Evolutionary conservation across 2,888 invertebrate species (phyloP).

Genomic region (Eilema depressum): DNA sequence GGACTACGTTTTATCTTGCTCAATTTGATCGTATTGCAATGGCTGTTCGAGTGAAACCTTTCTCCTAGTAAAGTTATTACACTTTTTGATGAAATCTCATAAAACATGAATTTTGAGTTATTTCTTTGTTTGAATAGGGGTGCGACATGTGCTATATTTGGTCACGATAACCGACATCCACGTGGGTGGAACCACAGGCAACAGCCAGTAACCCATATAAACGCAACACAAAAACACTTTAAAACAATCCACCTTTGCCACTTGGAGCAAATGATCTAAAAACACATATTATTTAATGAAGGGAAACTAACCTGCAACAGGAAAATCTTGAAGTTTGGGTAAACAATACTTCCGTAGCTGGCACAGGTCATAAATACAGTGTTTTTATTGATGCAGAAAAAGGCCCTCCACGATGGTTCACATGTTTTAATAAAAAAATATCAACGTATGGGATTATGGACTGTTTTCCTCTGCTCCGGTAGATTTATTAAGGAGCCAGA

Average conservation of each 20-base stretch:
- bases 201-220: too few relatives aligned
- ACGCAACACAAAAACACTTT: not conserved
- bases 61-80: too few relatives aligned
- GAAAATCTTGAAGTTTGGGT: conserved; percentile 21
- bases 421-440: conserved; percentile 36
- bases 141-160: too few relatives aligned
- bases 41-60: too few relatives aligned
- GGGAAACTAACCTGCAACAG: conserved; percentile 26
- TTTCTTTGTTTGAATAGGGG: too few relatives aligned
- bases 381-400: conserved; percentile 42
- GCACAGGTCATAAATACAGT: conserved; percentile 39
- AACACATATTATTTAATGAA: conserved; percentile 37
- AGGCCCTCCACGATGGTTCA: conserved; percentile 30
- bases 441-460: conserved; percentile 21
- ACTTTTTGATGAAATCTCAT: too few relatives aligned
- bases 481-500: conserved; percentile 2
- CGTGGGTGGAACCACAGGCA: too few relatives aligned
- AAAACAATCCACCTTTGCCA: conserved; percentile 22
- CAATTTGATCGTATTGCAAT: too few relatives aligned
- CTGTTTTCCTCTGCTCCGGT: not conserved
- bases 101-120: too few relatives aligned
- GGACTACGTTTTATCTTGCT: too few relatives aligned
- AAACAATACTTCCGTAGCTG: conserved; percentile 28
- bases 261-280: conserved; percentile 35
- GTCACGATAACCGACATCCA: too few relatives aligned